Percentiles rank a stretch among this genome's conserved stretches.
Evolutionary conservation across 2,113 vertebrate genomes (phyloP).

Genomic region (Cottus gobio): DNA sequence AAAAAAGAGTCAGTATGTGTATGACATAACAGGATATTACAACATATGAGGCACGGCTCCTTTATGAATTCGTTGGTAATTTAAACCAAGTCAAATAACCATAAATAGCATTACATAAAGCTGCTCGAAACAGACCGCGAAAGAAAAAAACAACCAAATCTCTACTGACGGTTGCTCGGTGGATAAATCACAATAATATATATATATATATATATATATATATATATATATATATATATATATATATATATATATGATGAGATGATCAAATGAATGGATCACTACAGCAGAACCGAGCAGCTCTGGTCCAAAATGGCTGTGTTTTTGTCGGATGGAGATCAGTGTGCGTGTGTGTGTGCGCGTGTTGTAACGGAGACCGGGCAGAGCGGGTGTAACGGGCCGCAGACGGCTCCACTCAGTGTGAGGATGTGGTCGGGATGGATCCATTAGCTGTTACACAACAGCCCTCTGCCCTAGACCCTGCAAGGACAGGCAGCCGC

Average conservation of each 20-base stretch:
- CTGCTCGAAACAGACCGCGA: too few relatives aligned
- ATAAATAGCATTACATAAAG: not conserved
- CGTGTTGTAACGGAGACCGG: not conserved
- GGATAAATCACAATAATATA: not conserved
- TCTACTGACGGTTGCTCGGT: too few relatives aligned
- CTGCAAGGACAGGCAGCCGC: too few relatives aligned
- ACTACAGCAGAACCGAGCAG: not conserved
- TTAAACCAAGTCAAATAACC: not conserved
- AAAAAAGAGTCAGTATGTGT: not conserved
- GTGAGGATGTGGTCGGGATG: slow-evolving; percentile 16
- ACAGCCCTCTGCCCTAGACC: slow-evolving; percentile 8
- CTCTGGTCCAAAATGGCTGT: slow-evolving; percentile 57
- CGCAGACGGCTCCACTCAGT: too few relatives aligned
- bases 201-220: too few relatives aligned
- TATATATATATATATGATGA: too few relatives aligned
- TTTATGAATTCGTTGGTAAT: not conserved
- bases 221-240: too few relatives aligned
- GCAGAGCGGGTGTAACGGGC: too few relatives aligned
- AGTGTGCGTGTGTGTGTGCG: not conserved
- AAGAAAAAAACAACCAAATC: too few relatives aligned
- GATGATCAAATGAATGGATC: not conserved
- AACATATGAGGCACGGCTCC: not conserved
- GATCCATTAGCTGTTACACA: slow-evolving; percentile 65
- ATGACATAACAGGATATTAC: slow-evolving; percentile 33
- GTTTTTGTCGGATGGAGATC: not conserved